A percentile compares a stretch with the other conserved stretches of the same genome.
Evolutionary conservation across 2,888 invertebrate species (phyloP).

Genomic region (Drosophila diplacantha): DNA sequence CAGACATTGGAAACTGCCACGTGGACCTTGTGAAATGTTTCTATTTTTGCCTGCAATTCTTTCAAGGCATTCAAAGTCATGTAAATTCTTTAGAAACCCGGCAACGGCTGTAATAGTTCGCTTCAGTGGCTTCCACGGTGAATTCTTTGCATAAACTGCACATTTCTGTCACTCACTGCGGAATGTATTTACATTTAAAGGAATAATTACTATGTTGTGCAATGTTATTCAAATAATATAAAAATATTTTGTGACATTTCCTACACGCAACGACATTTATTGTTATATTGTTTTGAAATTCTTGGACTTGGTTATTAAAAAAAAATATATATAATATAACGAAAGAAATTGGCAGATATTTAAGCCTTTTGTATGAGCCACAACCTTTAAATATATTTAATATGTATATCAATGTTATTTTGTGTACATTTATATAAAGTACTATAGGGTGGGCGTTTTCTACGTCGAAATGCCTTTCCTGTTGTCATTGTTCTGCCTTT

Average conservation of each 20-base stretch:
- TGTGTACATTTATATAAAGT: background rate
- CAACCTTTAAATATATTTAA: no score
- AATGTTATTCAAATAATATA: background rate
- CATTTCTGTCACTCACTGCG: background rate
- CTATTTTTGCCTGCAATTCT: conserved; percentile 15
- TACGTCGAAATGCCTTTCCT: background rate
- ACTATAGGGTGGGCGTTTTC: background rate
- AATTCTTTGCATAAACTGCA: conserved; percentile 7
- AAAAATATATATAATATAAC: background rate
- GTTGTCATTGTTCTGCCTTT: background rate
- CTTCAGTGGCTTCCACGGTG: background rate
- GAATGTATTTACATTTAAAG: background rate
- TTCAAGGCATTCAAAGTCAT: conserved; percentile 16
- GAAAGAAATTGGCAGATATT: background rate
- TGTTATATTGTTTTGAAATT: no score
- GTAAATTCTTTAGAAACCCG: conserved; percentile 12
- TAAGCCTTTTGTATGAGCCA: background rate
- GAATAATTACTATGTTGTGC: background rate
- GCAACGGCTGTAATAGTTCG: background rate
- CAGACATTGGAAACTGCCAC: conserved; percentile 10
- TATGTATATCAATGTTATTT: background rate
- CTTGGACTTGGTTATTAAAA: background rate
- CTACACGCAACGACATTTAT: background rate
- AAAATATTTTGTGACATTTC: background rate
- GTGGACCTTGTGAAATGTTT: conserved; percentile 21